A percentile compares a stretch with the other conserved stretches of the same genome.
Evolutionary conservation across 2,888 invertebrate species (phyloP).

Genomic region (Coelinius sp.): DNA sequence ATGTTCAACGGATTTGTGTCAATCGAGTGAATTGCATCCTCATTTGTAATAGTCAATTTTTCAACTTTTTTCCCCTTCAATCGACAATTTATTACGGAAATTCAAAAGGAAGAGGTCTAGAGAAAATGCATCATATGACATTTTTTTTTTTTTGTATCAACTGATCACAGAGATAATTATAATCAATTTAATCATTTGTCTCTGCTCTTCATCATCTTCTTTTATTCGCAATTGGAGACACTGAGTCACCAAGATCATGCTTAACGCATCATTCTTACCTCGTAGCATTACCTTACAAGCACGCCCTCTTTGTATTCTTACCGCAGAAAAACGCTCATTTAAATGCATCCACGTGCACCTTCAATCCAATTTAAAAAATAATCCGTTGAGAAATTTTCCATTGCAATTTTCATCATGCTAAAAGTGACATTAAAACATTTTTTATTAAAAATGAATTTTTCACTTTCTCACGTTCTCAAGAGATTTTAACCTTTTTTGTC

Average conservation of each 20-base stretch:
- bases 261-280: slow-evolving; percentile 10
- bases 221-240: background rate
- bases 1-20: background rate
- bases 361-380: slow-evolving; percentile 5
- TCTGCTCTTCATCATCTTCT: background rate
- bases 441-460: background rate
- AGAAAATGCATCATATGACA: too few relatives aligned
- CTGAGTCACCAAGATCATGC: background rate
- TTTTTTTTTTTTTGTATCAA: background rate
- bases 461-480: too few relatives aligned
- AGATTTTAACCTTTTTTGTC: too few relatives aligned
- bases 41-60: too few relatives aligned
- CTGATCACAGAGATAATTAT: background rate
- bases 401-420: background rate
- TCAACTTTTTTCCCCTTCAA: too few relatives aligned
- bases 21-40: slow-evolving; percentile 5
- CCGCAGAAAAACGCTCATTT: slow-evolving; percentile 25
- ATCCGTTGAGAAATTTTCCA: background rate
- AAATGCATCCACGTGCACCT: slow-evolving; percentile 32
- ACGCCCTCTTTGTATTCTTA: slow-evolving; percentile 15
- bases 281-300: slow-evolving; percentile 17
- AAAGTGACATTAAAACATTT: background rate
- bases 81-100: too few relatives aligned
- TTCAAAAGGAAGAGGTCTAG: too few relatives aligned
- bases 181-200: background rate